Evolutionary conservation across 1,140 invertebrate species (phyloP).

Genomic region (Oedothorax gibbosus): DNA sequence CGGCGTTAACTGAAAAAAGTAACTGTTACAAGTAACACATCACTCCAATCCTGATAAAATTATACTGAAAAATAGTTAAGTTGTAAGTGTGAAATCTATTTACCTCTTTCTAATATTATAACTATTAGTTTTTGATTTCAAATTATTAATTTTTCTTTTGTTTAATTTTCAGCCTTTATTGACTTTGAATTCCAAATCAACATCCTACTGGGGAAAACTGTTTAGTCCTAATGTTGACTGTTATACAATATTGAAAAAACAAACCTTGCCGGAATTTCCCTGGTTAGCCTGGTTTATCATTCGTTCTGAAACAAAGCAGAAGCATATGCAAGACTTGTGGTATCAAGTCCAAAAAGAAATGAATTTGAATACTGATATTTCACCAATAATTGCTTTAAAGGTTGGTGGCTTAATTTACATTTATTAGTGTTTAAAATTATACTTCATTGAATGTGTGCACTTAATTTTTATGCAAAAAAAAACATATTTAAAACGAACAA

Average conservation of each 20-base stretch:
- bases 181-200: neutral
- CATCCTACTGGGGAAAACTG: conserved; percentile 18
- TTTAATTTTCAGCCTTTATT: conserved; percentile 27
- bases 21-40: too few species aligned
- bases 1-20: too few species aligned
- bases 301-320: conserved; percentile 32
- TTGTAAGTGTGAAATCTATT: too few species aligned
- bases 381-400: conserved; percentile 6
- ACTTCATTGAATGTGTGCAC: too few species aligned
- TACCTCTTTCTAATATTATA: too few species aligned
- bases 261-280: conserved; percentile 34
- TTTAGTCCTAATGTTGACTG: conserved; percentile 17
- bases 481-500: too few species aligned
- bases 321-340: conserved; percentile 38
- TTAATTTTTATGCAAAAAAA: too few species aligned
- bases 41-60: too few species aligned
- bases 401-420: neutral
- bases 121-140: too few species aligned
- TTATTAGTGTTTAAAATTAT: too few species aligned
- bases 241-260: conserved; percentile 22
- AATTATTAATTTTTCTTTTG: neutral
- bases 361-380: neutral
- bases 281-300: conserved; percentile 50
- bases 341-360: conserved; percentile 30
- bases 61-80: too few species aligned